Conservation (phyloP, 2,113 vertebrate species). For the Daboia siamensis region DNA sequence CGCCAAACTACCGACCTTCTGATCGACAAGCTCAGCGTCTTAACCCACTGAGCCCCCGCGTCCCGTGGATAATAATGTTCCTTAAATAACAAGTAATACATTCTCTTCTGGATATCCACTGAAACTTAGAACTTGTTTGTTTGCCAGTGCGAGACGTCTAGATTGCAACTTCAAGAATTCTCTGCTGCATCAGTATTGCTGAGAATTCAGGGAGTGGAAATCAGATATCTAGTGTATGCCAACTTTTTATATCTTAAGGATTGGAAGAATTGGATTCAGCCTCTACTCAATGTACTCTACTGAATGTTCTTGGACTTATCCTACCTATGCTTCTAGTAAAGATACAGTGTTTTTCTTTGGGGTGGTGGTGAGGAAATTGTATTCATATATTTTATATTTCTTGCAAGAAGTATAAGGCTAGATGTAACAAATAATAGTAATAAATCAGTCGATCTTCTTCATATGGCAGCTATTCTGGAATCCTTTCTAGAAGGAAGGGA, state of each 20-base stretch:
- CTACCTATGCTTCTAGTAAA: neutral
- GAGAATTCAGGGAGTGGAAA: neutral
- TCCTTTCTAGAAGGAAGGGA: neutral
- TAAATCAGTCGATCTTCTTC: neutral
- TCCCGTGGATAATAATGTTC: neutral
- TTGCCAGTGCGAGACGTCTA: neutral
- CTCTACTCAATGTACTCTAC: neutral
- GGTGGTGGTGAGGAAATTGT: neutral
- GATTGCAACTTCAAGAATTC: neutral
- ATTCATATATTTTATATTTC: neutral
- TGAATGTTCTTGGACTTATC: neutral
- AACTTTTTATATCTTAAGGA: neutral
- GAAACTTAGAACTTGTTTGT: neutral
- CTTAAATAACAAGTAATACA: neutral
- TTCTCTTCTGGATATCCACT: neutral
- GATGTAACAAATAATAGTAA: neutral
- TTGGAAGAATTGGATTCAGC: neutral
- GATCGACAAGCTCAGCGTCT: too few relatives aligned
- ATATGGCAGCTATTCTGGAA: neutral
- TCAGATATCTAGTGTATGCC: neutral
- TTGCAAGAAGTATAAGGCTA: neutral
- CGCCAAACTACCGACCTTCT: too few relatives aligned
- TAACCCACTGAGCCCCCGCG: too few relatives aligned
- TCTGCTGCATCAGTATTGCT: neutral
- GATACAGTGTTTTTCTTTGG: neutral